phyloP scores from a whole-genome alignment of 2,888 invertebrate genomes.

The Hemithea aestivaria region DNA sequence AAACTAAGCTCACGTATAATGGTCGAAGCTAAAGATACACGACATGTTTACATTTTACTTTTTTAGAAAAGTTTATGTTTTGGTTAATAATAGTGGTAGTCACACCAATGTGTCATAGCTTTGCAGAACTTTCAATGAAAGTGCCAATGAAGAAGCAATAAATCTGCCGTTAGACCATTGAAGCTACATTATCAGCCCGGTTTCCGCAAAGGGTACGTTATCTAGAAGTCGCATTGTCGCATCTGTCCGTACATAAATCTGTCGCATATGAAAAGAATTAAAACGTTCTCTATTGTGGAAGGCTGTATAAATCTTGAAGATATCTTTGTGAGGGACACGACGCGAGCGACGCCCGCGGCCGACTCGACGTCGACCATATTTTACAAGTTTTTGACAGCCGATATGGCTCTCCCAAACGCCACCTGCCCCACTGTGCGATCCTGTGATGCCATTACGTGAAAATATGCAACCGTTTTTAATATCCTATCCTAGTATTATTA shows the following conservation, averaged over 20 bases:
- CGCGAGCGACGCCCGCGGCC: constrained; percentile 52
- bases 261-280: constrained; percentile 77
- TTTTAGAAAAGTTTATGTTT: too few species aligned
- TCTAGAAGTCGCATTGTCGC: constrained; percentile 51
- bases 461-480: too few species aligned
- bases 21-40: too few species aligned
- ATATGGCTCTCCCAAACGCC: constrained; percentile 80
- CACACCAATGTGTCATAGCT: too few species aligned
- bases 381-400: constrained; percentile 84
- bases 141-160: constrained; percentile 1
- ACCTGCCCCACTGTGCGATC: constrained; percentile 59
- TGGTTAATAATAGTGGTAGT: too few species aligned
- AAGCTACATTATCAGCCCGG: constrained; percentile 22
- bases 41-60: too few species aligned
- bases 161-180: constrained; percentile 9
- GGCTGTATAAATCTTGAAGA: constrained; percentile 74
- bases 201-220: constrained; percentile 54
- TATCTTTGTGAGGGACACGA: constrained; percentile 72
- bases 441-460: constrained; percentile 14
- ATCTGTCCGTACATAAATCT: constrained; percentile 76
- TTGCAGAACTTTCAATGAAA: background rate
- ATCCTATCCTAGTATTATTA: too few species aligned
- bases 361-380: constrained; percentile 77
- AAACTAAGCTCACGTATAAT: too few species aligned
- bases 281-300: constrained; percentile 76